Conservation (phyloP, 2,797 vertebrate genomes). For the Eupleurogrammus muticus region DNA sequence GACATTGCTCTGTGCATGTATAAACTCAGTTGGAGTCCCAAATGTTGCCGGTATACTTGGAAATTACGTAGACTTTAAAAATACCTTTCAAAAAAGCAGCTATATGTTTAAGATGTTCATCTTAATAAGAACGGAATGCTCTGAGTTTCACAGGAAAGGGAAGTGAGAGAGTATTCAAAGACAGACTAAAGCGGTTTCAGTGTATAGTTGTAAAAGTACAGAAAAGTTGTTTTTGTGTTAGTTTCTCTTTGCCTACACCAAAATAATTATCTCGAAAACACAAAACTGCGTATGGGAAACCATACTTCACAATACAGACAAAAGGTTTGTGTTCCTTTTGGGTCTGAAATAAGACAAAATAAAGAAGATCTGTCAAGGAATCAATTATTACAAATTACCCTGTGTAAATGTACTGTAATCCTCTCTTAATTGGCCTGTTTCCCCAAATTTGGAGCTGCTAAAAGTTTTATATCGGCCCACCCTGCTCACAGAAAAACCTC, state of each 20-base stretch:
- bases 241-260: neutral
- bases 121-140: neutral
- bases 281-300: constrained; percentile 3
- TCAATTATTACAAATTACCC: neutral
- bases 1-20: neutral
- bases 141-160: neutral
- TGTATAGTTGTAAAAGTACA: neutral
- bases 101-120: neutral
- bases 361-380: neutral
- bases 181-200: neutral
- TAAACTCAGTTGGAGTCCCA: neutral
- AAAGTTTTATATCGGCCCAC: constrained; percentile 43
- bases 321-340: neutral
- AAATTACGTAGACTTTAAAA: neutral
- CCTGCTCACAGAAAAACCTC: constrained; percentile 44
- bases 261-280: neutral
- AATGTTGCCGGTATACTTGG: constrained; percentile 1
- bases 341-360: constrained; percentile 1
- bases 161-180: neutral
- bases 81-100: neutral
- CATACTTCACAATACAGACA: neutral
- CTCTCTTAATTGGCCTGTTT: constrained; percentile 28
- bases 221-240: neutral
- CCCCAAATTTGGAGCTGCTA: constrained; percentile 40
- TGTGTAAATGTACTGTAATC: neutral